These are phyloP conservation scores for Aphidius gifuensis DNA, from an alignment of 1,140 invertebrate genomes.

Conservation along the genomic window DNA sequence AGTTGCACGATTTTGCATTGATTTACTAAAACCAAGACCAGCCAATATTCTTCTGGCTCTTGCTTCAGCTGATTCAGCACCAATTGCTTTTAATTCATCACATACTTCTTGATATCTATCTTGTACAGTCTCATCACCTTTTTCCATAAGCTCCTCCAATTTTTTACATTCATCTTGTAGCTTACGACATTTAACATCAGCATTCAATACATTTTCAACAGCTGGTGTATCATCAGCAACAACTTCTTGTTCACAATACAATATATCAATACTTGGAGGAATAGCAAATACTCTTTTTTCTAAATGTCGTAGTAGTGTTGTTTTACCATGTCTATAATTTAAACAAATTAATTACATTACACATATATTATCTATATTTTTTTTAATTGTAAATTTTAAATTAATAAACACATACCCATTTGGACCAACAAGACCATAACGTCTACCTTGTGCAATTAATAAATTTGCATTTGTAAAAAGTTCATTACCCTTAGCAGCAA, in stretches of 20 bases:
- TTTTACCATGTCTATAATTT: slow-evolving; percentile 86
- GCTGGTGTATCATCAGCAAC: slow-evolving; percentile 88
- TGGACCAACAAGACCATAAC: slow-evolving; percentile 97
- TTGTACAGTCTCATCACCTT: slow-evolving; percentile 66
- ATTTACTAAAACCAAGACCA: slow-evolving; percentile 91
- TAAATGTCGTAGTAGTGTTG: slow-evolving; percentile 94
- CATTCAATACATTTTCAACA: slow-evolving; percentile 88
- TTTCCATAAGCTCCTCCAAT: slow-evolving; percentile 70
- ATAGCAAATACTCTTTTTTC: slow-evolving; percentile 85
- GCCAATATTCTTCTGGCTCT: slow-evolving; percentile 91
- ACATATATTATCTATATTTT: no score
- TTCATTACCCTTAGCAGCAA: slow-evolving; percentile 95
- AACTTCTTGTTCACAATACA: slow-evolving; percentile 99
- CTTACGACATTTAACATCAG: slow-evolving; percentile 83
- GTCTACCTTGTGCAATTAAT: slow-evolving; percentile 87
- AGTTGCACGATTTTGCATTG: slow-evolving; percentile 92
- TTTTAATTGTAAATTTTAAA: neutral
- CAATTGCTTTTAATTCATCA: slow-evolving; percentile 92
- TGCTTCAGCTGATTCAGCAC: slow-evolving; percentile 94
- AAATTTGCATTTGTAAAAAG: slow-evolving; percentile 96
- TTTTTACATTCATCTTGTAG: slow-evolving; percentile 81
- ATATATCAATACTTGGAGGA: slow-evolving; percentile 94
- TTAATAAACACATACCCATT: slow-evolving; percentile 72
- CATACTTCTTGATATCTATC: slow-evolving; percentile 88
- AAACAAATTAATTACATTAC: neutral